These are phyloP conservation scores for Drosophila maculinotata DNA, from an alignment of 2,888 invertebrate species.

Conservation along the genomic window DNA sequence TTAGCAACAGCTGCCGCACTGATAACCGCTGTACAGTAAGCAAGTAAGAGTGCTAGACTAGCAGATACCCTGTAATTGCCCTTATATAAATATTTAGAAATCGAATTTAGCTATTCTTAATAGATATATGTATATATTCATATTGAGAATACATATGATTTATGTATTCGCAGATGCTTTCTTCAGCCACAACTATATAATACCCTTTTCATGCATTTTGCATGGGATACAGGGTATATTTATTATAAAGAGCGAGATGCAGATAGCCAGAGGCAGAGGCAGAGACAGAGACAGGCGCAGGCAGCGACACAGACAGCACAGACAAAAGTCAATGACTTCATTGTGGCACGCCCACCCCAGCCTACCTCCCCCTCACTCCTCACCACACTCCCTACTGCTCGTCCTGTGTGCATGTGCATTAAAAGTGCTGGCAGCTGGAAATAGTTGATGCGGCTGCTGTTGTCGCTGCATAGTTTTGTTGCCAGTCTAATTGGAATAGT, in stretches of 20 bases:
- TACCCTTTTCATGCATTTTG: too few relatives aligned
- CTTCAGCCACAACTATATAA: too few relatives aligned
- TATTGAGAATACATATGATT: too few relatives aligned
- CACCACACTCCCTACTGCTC: background rate
- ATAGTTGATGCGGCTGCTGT: slow-evolving; percentile 59
- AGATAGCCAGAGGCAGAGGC: slow-evolving; percentile 28
- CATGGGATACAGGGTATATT: slow-evolving; percentile 21
- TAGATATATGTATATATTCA: slow-evolving; percentile 1
- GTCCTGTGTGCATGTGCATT: slow-evolving; percentile 63
- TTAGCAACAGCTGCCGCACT: slow-evolving; percentile 73
- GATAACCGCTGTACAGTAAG: slow-evolving; percentile 58
- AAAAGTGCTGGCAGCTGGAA: slow-evolving; percentile 69
- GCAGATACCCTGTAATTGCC: slow-evolving; percentile 10
- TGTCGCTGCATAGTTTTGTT: slow-evolving; percentile 74
- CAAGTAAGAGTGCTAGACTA: too few relatives aligned
- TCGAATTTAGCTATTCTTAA: too few relatives aligned
- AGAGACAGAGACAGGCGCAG: slow-evolving; percentile 8
- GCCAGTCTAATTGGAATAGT: slow-evolving; percentile 78
- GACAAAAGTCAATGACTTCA: slow-evolving; percentile 77
- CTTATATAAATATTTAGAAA: too few relatives aligned
- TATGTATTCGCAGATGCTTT: too few relatives aligned
- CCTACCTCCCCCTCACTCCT: background rate
- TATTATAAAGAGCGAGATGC: slow-evolving; percentile 62
- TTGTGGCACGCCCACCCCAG: slow-evolving; percentile 57
- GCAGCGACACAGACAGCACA: slow-evolving; percentile 56